Evolutionary conservation across 2,113 vertebrate species (phyloP).

Genomic region (Pelecanoides urinatrix): DNA sequence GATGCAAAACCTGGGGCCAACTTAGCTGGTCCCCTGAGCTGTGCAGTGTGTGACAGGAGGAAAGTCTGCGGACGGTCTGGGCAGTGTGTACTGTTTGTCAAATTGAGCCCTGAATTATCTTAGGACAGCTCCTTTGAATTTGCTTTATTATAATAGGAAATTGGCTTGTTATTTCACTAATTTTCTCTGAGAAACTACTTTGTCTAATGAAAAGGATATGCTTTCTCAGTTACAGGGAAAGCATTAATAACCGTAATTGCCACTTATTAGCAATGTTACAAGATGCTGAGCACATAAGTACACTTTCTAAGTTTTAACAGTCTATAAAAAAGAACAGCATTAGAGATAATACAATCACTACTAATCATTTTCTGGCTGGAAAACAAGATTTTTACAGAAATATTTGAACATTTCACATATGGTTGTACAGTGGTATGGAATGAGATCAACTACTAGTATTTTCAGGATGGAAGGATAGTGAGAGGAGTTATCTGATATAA

Average conservation of each 20-base stretch:
- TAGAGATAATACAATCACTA: background rate
- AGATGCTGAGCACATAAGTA: constrained; percentile 28
- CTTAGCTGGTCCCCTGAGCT: background rate
- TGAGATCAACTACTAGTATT: background rate
- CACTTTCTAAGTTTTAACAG: background rate
- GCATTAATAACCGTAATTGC: constrained; percentile 42
- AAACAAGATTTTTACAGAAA: background rate
- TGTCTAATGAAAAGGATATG: background rate
- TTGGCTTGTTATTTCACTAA: background rate
- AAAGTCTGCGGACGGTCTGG: background rate
- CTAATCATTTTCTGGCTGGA: background rate
- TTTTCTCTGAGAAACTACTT: background rate
- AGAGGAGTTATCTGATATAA: background rate
- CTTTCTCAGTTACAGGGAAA: background rate
- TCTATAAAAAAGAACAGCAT: background rate
- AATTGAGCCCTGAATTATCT: background rate
- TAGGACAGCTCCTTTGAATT: background rate
- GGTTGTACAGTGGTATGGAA: background rate
- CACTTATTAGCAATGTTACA: constrained; percentile 44
- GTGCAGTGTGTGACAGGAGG: background rate
- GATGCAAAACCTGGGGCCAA: background rate
- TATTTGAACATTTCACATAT: background rate
- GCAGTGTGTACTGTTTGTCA: background rate
- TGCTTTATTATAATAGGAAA: background rate
- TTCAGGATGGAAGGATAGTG: background rate